phyloP scores from a whole-genome alignment of 2,113 vertebrate species.

The Zosterops hypoxanthus region DNA sequence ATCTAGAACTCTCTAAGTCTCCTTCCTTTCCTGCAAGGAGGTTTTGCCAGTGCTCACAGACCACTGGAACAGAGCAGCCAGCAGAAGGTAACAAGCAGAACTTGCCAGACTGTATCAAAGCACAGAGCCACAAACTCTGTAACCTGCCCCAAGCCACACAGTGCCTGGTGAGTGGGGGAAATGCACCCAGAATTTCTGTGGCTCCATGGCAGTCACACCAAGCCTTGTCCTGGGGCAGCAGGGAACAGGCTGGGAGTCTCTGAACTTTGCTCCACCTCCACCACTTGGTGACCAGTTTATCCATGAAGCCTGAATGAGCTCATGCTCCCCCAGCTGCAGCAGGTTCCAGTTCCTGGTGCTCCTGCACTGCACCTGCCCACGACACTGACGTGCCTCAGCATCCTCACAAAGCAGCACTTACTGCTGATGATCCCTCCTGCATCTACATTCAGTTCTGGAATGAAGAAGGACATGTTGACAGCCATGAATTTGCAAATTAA shows the following conservation, averaged over 20 bases:
- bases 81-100: not conserved
- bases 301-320: not conserved
- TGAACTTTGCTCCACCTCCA: not conserved
- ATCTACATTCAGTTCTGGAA: not conserved
- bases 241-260: not conserved
- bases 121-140: not conserved
- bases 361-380: rapidly evolving
- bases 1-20: not conserved
- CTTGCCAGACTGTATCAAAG: not conserved
- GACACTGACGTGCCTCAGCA: not conserved
- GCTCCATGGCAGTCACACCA: rapidly evolving
- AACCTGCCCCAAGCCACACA: not conserved
- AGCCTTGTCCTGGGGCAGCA: not conserved
- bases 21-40: not conserved
- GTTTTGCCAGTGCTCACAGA: not conserved
- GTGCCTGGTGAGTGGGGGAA: not conserved
- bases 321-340: not conserved
- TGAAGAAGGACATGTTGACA: not conserved
- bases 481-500: not conserved
- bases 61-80: not conserved
- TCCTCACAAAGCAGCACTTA: not conserved
- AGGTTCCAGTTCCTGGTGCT: not conserved
- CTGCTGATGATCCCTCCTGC: not conserved
- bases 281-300: not conserved
- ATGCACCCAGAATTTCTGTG: not conserved